These are phyloP conservation scores for Corythornis vintsioides DNA, from an alignment of 2,113 vertebrate genomes.

Conservation along the genomic window DNA sequence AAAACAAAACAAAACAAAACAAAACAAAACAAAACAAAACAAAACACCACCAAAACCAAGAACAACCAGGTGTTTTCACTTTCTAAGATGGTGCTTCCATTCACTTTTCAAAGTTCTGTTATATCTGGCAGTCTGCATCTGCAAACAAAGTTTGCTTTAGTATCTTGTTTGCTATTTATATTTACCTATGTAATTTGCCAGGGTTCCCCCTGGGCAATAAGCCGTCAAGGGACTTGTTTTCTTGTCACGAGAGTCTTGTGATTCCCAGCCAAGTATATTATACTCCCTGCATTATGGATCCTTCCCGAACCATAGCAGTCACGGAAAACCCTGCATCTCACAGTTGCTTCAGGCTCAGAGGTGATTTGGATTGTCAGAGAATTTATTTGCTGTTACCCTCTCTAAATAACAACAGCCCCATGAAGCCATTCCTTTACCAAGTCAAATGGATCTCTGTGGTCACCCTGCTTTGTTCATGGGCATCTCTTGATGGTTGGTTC, in stretches of 20 bases:
- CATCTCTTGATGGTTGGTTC: not conserved
- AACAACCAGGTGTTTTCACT: not conserved
- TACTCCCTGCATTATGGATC: not conserved
- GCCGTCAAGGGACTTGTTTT: not conserved
- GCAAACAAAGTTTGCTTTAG: not conserved
- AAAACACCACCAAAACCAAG: no score
- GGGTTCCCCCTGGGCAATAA: not conserved
- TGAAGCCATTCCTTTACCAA: not conserved
- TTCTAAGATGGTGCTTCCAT: not conserved
- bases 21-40: not conserved
- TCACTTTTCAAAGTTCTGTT: not conserved
- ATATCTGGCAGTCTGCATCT: not conserved
- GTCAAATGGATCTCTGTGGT: not conserved
- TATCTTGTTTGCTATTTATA: not conserved
- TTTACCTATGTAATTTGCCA: not conserved
- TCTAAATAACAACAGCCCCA: not conserved
- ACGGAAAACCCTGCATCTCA: not conserved
- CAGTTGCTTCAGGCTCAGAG: not conserved
- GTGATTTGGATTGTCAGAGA: not conserved
- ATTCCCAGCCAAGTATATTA: not conserved
- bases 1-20: not conserved
- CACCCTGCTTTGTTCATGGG: accelerated
- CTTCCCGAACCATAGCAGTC: not conserved
- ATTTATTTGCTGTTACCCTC: not conserved
- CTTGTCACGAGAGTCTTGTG: not conserved